phyloP scores from a whole-genome alignment of 2,797 vertebrate species.

The Tenualosa thibaudeaui region DNA sequence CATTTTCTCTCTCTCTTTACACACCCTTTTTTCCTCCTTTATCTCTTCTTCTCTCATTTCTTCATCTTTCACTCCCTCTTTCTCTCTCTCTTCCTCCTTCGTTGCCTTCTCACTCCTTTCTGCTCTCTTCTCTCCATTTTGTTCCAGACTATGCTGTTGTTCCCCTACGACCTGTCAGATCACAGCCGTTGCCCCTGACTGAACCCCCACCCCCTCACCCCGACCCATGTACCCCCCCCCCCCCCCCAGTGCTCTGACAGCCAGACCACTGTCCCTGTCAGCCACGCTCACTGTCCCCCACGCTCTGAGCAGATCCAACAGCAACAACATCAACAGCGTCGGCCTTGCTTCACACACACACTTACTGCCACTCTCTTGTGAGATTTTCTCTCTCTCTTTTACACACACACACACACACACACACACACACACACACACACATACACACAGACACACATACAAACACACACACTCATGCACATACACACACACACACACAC shows the following conservation, averaged over 20 bases:
- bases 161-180: constrained; percentile 57
- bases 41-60: neutral
- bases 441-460: neutral
- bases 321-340: constrained; percentile 46
- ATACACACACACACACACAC: neutral
- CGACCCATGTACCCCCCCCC: constrained; percentile 55
- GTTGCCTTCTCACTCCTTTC: neutral
- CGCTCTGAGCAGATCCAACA: constrained; percentile 27
- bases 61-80: neutral
- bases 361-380: constrained; percentile 16
- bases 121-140: constrained; percentile 36
- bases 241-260: constrained; percentile 65
- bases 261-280: constrained; percentile 76
- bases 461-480: too few relatives aligned
- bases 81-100: neutral
- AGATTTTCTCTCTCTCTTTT: constrained; percentile 29
- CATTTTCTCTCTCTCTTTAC: too few relatives aligned
- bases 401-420: constrained; percentile 37
- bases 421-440: constrained; percentile 22
- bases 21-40: neutral
- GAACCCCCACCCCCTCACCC: constrained; percentile 29
- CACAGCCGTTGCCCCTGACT: constrained; percentile 46
- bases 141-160: constrained; percentile 51
- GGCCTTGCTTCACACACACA: constrained; percentile 34
- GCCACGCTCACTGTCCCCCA: constrained; percentile 65